Evolutionary conservation across 2,888 invertebrate genomes (phyloP), one percentile per base, ranked within the genome.

Genomic region (Cantharis rustica): DNA sequence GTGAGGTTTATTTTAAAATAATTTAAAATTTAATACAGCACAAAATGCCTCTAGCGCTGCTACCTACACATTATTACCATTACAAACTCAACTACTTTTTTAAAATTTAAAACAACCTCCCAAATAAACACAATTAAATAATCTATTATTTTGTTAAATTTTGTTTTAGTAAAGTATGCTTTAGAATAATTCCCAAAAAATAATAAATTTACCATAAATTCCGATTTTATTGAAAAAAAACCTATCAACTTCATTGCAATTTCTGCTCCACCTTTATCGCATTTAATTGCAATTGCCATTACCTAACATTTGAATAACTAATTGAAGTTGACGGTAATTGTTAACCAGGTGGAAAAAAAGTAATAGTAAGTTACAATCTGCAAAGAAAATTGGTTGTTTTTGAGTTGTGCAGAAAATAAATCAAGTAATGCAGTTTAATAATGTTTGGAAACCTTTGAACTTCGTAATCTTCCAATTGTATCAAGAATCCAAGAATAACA

Each of bases 401-500:
- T 47, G 47, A n/a, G 47, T 9, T n/a, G 47, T 47, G 47, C n/a
- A 47, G 47, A 47, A 47, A 47, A 47, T 47, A 47, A 47, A 47
- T 47, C 47, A 47, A 47, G 47, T 47, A 47, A 47, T 47, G 47
- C 47, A 47, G 47, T 47, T 47, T 47, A 47, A 47, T 47, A 47
- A 47, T 47, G 47, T 47, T 47, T 63, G 17, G 16, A 66, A 20
- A 76, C 80, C 80, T 79, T 79, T 81, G 79, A 79, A 79, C 80
- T 72, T 72, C 69, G 76, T 79, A 80, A 81, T 81, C 81, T 81
- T 73, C 76, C 78, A 81, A 81, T 80, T 79, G 80, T 82, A 80
- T 81, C 81, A 79, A 72, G 76, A 75, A 79, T 81, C 77, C 77
- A 69, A 79, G 80, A 80, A 81, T 79, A 76, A 78, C 79, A 66